Evolutionary conservation across 2,888 invertebrate genomes (phyloP).

Genomic region (Patella depressa): DNA sequence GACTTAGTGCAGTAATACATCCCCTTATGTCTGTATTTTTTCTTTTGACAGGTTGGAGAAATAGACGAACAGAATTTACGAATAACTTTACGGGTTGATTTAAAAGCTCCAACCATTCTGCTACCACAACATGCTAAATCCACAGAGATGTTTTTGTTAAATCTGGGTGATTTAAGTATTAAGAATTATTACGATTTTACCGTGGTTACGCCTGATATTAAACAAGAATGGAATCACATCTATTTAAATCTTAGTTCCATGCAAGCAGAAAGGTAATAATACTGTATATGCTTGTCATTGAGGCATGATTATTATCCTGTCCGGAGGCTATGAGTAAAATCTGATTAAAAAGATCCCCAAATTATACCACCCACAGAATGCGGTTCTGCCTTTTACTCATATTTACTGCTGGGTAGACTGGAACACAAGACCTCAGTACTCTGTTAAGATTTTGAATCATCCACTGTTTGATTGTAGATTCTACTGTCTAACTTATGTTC

Average conservation of each 20-base stretch:
- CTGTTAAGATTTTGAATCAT: too few species aligned
- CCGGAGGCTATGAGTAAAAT: too few species aligned
- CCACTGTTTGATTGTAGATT: too few species aligned
- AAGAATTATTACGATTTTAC: slow-evolving; percentile 84
- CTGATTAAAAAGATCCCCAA: too few species aligned
- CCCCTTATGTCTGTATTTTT: neutral
- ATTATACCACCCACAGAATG: too few species aligned
- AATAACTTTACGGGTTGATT: slow-evolving; percentile 78
- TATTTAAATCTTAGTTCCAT: slow-evolving; percentile 76
- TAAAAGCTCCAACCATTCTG: slow-evolving; percentile 82
- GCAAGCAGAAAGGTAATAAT: slow-evolving; percentile 74
- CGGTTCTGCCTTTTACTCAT: too few species aligned
- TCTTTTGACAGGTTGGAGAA: slow-evolving; percentile 52
- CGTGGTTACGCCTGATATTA: slow-evolving; percentile 46
- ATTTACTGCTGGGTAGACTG: too few species aligned
- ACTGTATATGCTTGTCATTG: too few species aligned
- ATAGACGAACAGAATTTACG: slow-evolving; percentile 61
- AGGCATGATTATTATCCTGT: too few species aligned
- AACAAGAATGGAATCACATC: slow-evolving; percentile 67
- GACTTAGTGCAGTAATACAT: too few species aligned
- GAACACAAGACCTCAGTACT: too few species aligned
- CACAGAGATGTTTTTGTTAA: slow-evolving; percentile 83
- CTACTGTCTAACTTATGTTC: too few species aligned
- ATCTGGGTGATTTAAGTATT: slow-evolving; percentile 81
- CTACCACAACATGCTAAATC: slow-evolving; percentile 86